Conservation (phyloP, 2,888 invertebrate genomes). For the Phalera bucephala region DNA sequence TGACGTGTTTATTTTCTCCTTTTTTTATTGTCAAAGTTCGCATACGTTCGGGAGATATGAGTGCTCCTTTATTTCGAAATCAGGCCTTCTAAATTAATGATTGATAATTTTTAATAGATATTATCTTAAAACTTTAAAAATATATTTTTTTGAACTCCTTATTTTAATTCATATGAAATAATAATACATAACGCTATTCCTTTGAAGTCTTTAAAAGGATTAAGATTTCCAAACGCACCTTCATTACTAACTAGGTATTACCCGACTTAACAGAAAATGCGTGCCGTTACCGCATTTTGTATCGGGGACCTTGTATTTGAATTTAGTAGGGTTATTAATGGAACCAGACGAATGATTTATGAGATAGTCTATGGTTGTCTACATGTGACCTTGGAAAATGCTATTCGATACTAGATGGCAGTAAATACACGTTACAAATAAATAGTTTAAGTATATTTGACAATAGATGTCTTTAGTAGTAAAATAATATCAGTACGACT, state of each 20-base stretch:
- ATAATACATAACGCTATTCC: no score
- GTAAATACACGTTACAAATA: not conserved
- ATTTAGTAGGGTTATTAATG: slow-evolving; percentile 15
- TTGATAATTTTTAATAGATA: no score
- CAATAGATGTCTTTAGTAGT: slow-evolving; percentile 14
- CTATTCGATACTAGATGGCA: slow-evolving; percentile 46
- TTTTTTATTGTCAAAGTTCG: slow-evolving; percentile 32
- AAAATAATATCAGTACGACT: no score
- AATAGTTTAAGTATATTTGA: not conserved
- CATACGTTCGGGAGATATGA: no score
- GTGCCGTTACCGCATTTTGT: not conserved
- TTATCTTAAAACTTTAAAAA: no score
- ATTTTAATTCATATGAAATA: no score
- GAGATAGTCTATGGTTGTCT: slow-evolving; percentile 48
- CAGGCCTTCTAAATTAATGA: no score
- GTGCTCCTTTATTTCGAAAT: no score
- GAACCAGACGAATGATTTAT: slow-evolving; percentile 27
- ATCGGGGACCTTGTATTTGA: slow-evolving; percentile 2
- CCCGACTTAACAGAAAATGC: slow-evolving; percentile 2
- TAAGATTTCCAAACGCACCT: slow-evolving; percentile 17
- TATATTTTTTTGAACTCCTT: no score
- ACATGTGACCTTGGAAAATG: slow-evolving; percentile 52
- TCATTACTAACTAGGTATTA: slow-evolving; percentile 7
- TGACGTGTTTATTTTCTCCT: slow-evolving; percentile 57
- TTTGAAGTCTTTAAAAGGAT: no score